Evolutionary conservation across 2,888 invertebrate species (phyloP).

Genomic region (Phoronis australis): DNA sequence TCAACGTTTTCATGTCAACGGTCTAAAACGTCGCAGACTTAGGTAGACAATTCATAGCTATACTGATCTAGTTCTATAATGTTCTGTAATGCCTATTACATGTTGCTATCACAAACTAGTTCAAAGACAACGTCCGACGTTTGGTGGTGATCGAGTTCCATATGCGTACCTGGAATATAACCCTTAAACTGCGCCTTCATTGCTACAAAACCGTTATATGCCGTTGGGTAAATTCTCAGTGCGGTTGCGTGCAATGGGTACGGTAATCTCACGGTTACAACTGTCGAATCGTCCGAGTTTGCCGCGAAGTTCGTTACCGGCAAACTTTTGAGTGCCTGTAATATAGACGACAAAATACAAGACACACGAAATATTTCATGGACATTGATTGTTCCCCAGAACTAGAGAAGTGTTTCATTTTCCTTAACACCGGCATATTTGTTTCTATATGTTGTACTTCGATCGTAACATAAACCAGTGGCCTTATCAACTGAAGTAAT

Average conservation of each 20-base stretch:
- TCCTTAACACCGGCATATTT: not conserved
- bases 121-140: too few species aligned
- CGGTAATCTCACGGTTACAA: constrained; percentile 14
- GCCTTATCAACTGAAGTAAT: too few species aligned
- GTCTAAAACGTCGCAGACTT: too few species aligned
- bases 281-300: constrained; percentile 13
- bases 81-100: too few species aligned
- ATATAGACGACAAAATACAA: not conserved
- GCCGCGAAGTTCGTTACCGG: constrained; percentile 9
- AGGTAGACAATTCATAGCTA: too few species aligned
- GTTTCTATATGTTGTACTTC: too few species aligned
- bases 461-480: too few species aligned
- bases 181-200: constrained; percentile 20
- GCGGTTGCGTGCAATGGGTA: constrained; percentile 18
- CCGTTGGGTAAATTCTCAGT: constrained; percentile 16
- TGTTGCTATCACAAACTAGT: too few species aligned
- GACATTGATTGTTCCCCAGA: not conserved
- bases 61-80: too few species aligned
- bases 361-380: not conserved
- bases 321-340: not conserved
- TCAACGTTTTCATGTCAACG: too few species aligned
- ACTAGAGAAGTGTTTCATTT: not conserved
- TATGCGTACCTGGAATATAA: constrained; percentile 17
- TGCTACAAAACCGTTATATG: constrained; percentile 12
- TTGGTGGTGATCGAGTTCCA: not conserved